Conservation (phyloP, 2,888 invertebrate species). For the Cactoblastis cactorum region DNA sequence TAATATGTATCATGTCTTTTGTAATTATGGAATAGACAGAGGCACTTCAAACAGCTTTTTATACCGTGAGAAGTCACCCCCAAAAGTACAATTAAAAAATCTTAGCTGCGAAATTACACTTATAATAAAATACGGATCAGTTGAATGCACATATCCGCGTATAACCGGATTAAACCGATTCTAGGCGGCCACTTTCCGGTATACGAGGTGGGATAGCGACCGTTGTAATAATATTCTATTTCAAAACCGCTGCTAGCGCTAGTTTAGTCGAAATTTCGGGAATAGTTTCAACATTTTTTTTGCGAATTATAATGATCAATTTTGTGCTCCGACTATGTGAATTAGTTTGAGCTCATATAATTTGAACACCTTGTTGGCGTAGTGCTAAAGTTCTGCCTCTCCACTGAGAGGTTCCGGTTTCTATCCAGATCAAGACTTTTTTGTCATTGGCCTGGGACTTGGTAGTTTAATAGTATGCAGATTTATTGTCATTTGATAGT, state of each 20-base stretch:
- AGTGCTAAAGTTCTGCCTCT: too few relatives aligned
- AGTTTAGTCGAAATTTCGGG: neutral
- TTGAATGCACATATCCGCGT: constrained; percentile 36
- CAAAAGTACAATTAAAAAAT: constrained; percentile 14
- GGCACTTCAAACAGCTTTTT: neutral
- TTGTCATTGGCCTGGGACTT: too few relatives aligned
- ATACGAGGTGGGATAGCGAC: constrained; percentile 11
- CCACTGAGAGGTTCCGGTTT: too few relatives aligned
- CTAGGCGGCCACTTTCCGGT: constrained; percentile 13
- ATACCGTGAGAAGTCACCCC: neutral
- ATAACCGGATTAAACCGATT: constrained; percentile 28
- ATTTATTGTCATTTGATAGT: too few relatives aligned
- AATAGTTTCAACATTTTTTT: constrained; percentile 9
- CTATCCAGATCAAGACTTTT: too few relatives aligned
- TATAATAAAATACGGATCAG: constrained; percentile 30
- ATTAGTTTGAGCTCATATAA: neutral
- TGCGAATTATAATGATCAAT: too few relatives aligned
- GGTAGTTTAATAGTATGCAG: too few relatives aligned
- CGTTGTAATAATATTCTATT: constrained; percentile 14
- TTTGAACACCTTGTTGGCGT: neutral
- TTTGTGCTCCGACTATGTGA: too few relatives aligned
- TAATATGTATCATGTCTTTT: too few relatives aligned
- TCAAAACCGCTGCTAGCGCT: neutral
- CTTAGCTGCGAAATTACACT: constrained; percentile 30
- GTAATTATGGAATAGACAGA: neutral